A percentile compares a stretch with the other conserved stretches of the same genome.
Conservation (phyloP, 2,113 vertebrate species). For the Cercopithecus mona region DNA sequence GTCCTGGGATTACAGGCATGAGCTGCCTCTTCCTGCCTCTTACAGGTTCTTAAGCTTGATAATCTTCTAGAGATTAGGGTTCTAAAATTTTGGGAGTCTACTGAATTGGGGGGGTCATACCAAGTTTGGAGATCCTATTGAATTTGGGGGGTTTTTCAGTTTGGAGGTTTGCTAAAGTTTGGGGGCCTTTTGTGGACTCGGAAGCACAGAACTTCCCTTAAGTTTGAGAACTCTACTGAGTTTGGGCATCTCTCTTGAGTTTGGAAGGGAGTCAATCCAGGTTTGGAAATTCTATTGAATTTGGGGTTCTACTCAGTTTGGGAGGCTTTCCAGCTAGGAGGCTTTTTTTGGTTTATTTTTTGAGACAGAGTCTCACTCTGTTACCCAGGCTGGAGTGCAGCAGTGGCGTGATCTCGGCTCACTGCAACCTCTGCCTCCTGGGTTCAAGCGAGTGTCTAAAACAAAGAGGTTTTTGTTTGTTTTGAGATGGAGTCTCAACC, state of each 20-base stretch:
- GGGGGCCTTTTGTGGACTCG: neutral
- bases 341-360: neutral
- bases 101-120: neutral
- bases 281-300: neutral
- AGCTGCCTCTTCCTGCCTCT: neutral
- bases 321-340: neutral
- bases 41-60: neutral
- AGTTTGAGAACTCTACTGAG: neutral
- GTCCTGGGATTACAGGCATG: too few relatives aligned
- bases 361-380: neutral
- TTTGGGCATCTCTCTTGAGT: neutral
- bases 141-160: neutral
- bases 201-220: neutral
- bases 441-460: neutral
- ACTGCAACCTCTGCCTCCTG: neutral
- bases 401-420: neutral
- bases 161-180: neutral
- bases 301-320: neutral
- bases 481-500: neutral
- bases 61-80: neutral
- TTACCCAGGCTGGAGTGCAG: neutral
- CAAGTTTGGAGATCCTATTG: neutral
- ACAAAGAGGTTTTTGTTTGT: neutral
- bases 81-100: neutral
- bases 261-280: neutral